Evolutionary conservation across 2,113 vertebrate species (phyloP).

Genomic region (Bujurquina vittata): DNA sequence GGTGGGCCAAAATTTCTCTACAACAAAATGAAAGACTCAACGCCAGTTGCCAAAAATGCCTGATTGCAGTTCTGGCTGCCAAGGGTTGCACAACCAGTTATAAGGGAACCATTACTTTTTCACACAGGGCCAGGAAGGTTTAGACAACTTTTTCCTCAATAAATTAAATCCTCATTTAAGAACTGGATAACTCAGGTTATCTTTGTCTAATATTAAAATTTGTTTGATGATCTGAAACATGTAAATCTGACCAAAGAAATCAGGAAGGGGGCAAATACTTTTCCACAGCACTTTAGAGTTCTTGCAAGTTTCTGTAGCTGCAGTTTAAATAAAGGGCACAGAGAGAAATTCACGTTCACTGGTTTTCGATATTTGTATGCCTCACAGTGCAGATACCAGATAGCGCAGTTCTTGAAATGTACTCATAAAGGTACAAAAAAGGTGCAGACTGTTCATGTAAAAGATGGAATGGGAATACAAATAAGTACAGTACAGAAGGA

Average conservation of each 20-base stretch:
- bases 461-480: background rate
- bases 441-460: background rate
- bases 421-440: constrained; percentile 15
- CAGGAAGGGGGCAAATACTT: background rate
- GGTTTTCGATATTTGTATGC: constrained; percentile 23
- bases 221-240: background rate
- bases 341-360: background rate
- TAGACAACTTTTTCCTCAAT: background rate
- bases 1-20: background rate
- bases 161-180: no score
- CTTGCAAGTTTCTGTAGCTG: background rate
- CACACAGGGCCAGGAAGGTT: background rate
- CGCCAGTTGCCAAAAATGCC: background rate
- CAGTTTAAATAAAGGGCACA: background rate
- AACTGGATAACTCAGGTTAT: no score
- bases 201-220: no score
- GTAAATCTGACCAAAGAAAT: background rate
- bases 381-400: background rate
- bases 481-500: background rate
- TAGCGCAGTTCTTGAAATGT: background rate
- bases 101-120: background rate
- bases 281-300: background rate
- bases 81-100: background rate
- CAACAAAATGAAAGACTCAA: background rate
- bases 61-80: background rate